Conservation (phyloP, 2,888 invertebrate species). For the Drosophila kokeensis region DNA sequence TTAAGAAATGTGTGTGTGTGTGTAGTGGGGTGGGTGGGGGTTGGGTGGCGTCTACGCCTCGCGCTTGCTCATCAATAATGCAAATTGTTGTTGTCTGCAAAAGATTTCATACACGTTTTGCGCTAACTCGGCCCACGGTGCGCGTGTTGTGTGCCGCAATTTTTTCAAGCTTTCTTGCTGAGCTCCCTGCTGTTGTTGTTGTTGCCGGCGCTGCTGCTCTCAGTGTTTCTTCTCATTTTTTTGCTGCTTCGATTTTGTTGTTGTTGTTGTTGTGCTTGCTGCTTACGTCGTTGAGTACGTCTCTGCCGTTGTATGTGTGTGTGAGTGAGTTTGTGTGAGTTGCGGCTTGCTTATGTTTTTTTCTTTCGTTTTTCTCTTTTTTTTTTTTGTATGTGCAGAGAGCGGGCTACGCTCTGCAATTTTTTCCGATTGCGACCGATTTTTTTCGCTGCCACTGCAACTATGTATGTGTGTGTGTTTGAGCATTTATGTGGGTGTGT, state of each 20-base stretch:
- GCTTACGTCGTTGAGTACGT: slow-evolving; percentile 74
- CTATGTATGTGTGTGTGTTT: slow-evolving; percentile 54
- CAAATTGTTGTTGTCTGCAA: slow-evolving; percentile 76
- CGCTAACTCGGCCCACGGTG: slow-evolving; percentile 62
- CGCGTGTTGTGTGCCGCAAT: slow-evolving; percentile 81
- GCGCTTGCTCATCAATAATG: slow-evolving; percentile 75
- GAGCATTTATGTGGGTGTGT: slow-evolving; percentile 46
- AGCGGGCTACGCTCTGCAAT: slow-evolving; percentile 80
- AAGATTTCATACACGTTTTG: slow-evolving; percentile 63
- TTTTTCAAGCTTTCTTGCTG: slow-evolving; percentile 75
- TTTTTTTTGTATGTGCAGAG: slow-evolving; percentile 74
- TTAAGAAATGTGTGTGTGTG: slow-evolving; percentile 64
- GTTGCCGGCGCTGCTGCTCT: slow-evolving; percentile 67
- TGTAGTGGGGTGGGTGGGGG: neutral
- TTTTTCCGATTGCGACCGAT: slow-evolving; percentile 82
- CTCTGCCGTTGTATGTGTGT: slow-evolving; percentile 56
- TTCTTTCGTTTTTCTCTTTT: slow-evolving; percentile 48
- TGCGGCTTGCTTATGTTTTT: slow-evolving; percentile 80
- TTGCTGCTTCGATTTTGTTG: slow-evolving; percentile 64
- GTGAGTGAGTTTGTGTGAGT: slow-evolving; percentile 67
- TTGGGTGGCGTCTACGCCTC: slow-evolving; percentile 36
- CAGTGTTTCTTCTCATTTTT: slow-evolving; percentile 78
- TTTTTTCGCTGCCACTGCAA: slow-evolving; percentile 71
- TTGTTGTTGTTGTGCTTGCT: slow-evolving; percentile 50
- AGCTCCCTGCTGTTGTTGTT: slow-evolving; percentile 52